Base-by-base conservation (phyloP, 1,140 invertebrate genomes). In the Armadillidium nasatum region DNA sequence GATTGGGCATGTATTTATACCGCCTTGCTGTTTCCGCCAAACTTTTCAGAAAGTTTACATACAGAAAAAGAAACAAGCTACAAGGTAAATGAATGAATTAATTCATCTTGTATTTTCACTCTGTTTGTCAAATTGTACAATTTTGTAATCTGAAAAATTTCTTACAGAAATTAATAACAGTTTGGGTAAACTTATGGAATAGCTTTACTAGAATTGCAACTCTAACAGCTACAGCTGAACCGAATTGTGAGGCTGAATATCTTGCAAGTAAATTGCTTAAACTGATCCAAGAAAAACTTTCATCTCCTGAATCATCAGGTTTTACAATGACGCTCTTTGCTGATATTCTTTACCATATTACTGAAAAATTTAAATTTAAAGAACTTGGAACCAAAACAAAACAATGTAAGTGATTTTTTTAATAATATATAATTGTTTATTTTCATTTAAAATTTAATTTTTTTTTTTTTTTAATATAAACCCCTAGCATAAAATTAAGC, bases 1-100 rank as follows among this genome's bases (percentile, higher is more conserved):
- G 81, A 82, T 46, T 82, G 75, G 70, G 74, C 67, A 23, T 79
- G 79, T 46, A 76, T 82, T 44, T 79, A 80, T 71, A 73, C 43
- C 44, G 70, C 78, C 13, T 70, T 82, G 10, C 73, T 80, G 23
- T 77, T 82, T 72, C 81, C 81, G 4, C 15, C 80, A 7, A 74
- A 68, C 44, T 79, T 71, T n/a, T 72, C 80, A n/a, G 22, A 67
- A n/a, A 72, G 71, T 19, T 71, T 15, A 3, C 50, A 15, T 60
- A 3, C 50, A n/a, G 19, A 3, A 33, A 33, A 33, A 33, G 33
- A 33, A 33, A 33, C 33, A 33, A 33, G 33, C 33, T 33, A 33
- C 6, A 33, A 33, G 33, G 33, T 74, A 54, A 4, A 21, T 66
- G 3, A 60, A n/a, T n/a, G 0, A n/a, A 23, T 54, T 44, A 50